Percentiles rank a stretch among this genome's conserved stretches.
Evolutionary conservation across 2,113 vertebrate genomes (phyloP).

Genomic region (Electrona antarctica): DNA sequence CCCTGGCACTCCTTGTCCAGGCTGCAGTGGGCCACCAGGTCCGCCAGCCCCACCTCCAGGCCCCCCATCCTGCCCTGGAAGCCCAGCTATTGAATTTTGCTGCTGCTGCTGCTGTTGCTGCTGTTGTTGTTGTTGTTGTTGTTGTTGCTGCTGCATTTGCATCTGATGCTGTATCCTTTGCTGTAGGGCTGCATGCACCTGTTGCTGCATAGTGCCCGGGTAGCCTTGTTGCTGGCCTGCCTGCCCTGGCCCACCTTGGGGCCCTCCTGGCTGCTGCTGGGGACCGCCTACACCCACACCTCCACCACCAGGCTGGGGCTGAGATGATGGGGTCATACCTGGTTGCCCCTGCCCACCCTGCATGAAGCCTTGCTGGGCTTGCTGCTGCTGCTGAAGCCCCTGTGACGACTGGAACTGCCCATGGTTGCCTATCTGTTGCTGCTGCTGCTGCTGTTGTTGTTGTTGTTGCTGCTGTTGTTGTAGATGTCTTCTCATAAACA

Average conservation of each 20-base stretch:
- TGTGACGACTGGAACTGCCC: slow-evolving; percentile 88
- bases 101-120: slow-evolving; percentile 67
- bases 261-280: slow-evolving; percentile 69
- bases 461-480: slow-evolving; percentile 81
- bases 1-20: slow-evolving; percentile 74
- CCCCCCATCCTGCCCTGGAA: slow-evolving; percentile 71
- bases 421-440: slow-evolving; percentile 89
- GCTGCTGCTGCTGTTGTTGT: slow-evolving; percentile 76
- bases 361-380: slow-evolving; percentile 85
- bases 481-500: slow-evolving; percentile 87
- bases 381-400: slow-evolving; percentile 78
- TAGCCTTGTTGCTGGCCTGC: slow-evolving; percentile 79
- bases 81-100: slow-evolving; percentile 72
- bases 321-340: slow-evolving; percentile 83
- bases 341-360: slow-evolving; percentile 78
- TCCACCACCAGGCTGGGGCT: slow-evolving; percentile 68
- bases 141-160: slow-evolving; percentile 50
- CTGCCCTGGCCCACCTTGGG: slow-evolving; percentile 74
- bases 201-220: slow-evolving; percentile 65
- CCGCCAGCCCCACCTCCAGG: slow-evolving; percentile 55
- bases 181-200: slow-evolving; percentile 73
- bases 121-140: slow-evolving; percentile 31
- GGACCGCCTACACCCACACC: slow-evolving; percentile 46
- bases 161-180: slow-evolving; percentile 75
- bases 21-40: slow-evolving; percentile 82